phyloP scores from a whole-genome alignment of 1,140 invertebrate genomes.

The Anthonomus grandis region DNA sequence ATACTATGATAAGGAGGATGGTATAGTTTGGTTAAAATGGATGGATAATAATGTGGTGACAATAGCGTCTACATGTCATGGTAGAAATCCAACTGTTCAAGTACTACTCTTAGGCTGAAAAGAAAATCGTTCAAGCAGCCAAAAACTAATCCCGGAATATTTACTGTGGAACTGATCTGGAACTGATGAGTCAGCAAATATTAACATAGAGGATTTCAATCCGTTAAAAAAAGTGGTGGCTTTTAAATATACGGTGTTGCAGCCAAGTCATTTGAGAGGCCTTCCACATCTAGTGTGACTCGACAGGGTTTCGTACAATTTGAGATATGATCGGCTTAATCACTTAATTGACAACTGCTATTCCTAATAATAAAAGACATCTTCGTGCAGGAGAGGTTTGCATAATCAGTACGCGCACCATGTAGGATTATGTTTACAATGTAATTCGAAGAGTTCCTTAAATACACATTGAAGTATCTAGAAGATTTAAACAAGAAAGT shows the following conservation, averaged over 20 bases:
- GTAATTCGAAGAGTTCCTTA: no score
- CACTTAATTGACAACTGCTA: not conserved
- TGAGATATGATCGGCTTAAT: not conserved
- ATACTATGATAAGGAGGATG: constrained; percentile 23
- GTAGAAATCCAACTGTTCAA: constrained; percentile 36
- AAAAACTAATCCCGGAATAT: constrained; percentile 33
- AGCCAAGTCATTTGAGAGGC: not conserved
- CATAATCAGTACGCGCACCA: no score
- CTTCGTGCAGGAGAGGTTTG: not conserved
- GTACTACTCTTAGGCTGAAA: constrained; percentile 35
- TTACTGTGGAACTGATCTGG: constrained; percentile 45
- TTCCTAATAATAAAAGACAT: not conserved
- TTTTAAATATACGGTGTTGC: not conserved
- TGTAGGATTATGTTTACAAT: no score
- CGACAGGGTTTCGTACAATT: not conserved
- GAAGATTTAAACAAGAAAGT: no score
- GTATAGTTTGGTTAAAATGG: constrained; percentile 35
- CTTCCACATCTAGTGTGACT: not conserved
- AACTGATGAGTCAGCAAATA: constrained; percentile 47
- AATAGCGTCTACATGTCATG: constrained; percentile 35
- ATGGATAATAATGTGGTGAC: constrained; percentile 40
- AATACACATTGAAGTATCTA: no score
- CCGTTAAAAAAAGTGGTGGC: constrained; percentile 45
- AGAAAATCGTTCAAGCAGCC: constrained; percentile 36
- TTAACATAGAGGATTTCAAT: constrained; percentile 41